These are phyloP conservation scores for Chaetodon trifasciatus DNA, from an alignment of 2,797 vertebrate species.

Conservation along the genomic window DNA sequence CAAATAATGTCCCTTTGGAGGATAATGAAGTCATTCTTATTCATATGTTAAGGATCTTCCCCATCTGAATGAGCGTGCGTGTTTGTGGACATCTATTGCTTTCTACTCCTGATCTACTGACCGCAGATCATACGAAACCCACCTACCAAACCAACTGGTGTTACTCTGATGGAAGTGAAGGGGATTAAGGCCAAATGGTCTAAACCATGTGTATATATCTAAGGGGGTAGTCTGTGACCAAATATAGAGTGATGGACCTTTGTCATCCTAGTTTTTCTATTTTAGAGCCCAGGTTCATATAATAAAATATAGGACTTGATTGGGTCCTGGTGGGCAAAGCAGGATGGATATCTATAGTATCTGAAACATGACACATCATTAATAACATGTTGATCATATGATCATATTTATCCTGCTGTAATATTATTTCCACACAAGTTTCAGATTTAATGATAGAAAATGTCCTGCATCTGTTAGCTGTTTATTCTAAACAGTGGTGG, in stretches of 20 bases:
- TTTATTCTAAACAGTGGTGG: no score
- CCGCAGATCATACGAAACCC: slow-evolving; percentile 22
- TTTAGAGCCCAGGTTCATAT: not conserved
- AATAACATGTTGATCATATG: not conserved
- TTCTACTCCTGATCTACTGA: slow-evolving; percentile 37
- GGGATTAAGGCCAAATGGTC: slow-evolving; percentile 49
- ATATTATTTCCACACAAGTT: not conserved
- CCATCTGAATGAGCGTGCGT: slow-evolving; percentile 26
- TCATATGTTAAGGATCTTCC: slow-evolving; percentile 60
- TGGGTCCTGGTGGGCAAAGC: not conserved
- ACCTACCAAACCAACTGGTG: not conserved
- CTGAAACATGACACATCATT: not conserved
- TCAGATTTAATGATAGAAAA: no score
- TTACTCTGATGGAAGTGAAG: not conserved
- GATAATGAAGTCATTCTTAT: no score
- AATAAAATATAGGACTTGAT: not conserved
- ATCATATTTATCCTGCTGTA: not conserved
- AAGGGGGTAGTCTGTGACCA: slow-evolving; percentile 3
- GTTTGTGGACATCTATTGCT: slow-evolving; percentile 16
- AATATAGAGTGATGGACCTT: not conserved
- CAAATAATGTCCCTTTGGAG: no score
- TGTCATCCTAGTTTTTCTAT: not conserved
- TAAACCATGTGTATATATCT: slow-evolving; percentile 25
- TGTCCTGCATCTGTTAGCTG: no score
- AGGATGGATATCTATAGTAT: not conserved